Evolutionary conservation across 2,797 vertebrate genomes (phyloP).

Genomic region (Bovichtus variegatus): DNA sequence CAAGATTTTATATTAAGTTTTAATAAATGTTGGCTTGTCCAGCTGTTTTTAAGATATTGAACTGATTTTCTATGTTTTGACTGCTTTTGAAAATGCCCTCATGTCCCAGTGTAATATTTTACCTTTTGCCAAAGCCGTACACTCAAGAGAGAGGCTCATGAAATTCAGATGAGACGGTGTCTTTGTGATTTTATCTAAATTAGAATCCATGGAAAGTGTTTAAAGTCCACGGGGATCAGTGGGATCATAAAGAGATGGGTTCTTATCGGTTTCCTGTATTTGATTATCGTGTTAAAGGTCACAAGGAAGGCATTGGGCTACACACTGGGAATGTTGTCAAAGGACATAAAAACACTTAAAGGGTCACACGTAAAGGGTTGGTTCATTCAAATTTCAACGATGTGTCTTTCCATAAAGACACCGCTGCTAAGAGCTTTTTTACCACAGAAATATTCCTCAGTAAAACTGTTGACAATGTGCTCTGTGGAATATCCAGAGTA

Average conservation of each 20-base stretch:
- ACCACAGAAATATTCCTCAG: background rate
- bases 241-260: background rate
- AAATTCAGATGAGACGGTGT: constrained; percentile 16
- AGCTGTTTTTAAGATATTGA: constrained; percentile 14
- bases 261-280: background rate
- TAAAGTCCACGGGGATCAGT: background rate
- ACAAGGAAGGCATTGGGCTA: background rate
- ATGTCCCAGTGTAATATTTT: background rate
- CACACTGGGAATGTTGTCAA: background rate
- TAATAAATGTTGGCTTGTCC: constrained; percentile 22
- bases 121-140: background rate
- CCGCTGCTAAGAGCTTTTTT: too few species aligned
- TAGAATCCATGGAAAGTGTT: constrained; percentile 6
- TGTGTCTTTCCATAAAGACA: background rate
- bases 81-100: constrained; percentile 8
- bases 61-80: constrained; percentile 16
- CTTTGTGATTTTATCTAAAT: constrained; percentile 37
- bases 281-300: background rate
- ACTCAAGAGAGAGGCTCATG: constrained; percentile 19
- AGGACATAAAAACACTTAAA: background rate
- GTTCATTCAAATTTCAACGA: background rate
- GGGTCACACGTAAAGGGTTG: background rate
- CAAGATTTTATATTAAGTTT: constrained; percentile 30
- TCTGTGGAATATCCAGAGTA: background rate
- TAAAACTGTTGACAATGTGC: too few species aligned